Conservation (phyloP, 2,888 invertebrate genomes). For the Ophion obscuratus region DNA sequence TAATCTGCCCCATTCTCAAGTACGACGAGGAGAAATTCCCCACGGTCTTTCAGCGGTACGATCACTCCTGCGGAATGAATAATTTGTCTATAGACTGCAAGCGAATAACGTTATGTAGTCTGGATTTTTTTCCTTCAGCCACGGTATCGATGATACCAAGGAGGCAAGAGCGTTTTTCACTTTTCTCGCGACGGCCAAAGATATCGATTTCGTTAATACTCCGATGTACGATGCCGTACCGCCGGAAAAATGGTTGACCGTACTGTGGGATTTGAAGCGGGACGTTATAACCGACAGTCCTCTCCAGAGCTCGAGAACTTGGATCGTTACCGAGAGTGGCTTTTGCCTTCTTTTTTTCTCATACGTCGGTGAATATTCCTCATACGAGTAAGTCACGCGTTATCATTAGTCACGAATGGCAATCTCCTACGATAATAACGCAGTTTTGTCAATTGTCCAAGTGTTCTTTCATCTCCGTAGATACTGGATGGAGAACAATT, state of each 20-base stretch:
- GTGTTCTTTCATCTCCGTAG: conserved; percentile 54
- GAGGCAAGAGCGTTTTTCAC: conserved; percentile 72
- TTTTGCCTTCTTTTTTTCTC: conserved; percentile 70
- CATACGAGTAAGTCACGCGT: conserved; percentile 69
- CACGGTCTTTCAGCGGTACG: conserved; percentile 67
- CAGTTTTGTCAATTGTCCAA: background rate
- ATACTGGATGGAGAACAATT: conserved; percentile 72
- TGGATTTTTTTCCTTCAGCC: conserved; percentile 61
- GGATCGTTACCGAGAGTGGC: conserved; percentile 74
- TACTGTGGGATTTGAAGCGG: conserved; percentile 73
- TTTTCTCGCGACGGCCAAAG: conserved; percentile 69
- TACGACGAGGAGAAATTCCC: conserved; percentile 85
- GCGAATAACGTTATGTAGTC: no score
- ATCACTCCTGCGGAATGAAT: background rate
- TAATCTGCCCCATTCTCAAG: conserved; percentile 87
- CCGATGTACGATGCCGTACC: conserved; percentile 68
- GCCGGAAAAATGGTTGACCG: conserved; percentile 72
- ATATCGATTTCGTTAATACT: conserved; percentile 64
- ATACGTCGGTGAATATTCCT: conserved; percentile 62
- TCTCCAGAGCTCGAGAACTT: background rate
- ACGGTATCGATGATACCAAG: conserved; percentile 70
- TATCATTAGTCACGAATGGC: background rate
- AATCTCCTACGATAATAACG: background rate
- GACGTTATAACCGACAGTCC: conserved; percentile 33
- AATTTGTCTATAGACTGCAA: background rate